Base-by-base conservation (phyloP, 1,140 invertebrate genomes). In the Ceratitis capitata region DNA sequence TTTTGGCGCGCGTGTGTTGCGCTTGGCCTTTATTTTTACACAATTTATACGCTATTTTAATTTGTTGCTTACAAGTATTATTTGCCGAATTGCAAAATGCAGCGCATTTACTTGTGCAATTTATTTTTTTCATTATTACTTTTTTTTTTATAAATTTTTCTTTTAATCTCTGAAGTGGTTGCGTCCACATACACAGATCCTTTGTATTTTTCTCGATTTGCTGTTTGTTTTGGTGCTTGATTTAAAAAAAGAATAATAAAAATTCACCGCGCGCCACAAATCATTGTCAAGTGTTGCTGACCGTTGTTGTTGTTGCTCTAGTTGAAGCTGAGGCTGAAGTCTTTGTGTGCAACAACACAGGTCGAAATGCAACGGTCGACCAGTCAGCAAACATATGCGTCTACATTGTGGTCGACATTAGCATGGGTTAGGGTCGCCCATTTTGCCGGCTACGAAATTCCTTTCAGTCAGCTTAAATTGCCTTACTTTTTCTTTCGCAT, bases 21-120 rank as follows among this genome's bases (percentile, higher is more conserved):
- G 61, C 61, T 69, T 69, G 61, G 61, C 61, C 61, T 69, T 69
- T 69, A 69, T 69, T 69, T 69, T n/a, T n/a, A n/a, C 61, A 29
- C 61, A 39, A 69, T 69, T 69, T 69, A 69, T 69, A 19, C 61
- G 61, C 29, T 69, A 69, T 69, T 69, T 69, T 69, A 69, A 69
- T 69, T 69, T 69, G 61, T 16, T 35, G 32, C 61, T 69, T 16
- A 39, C 61, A 69, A 69, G 61, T 35, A 69, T 69, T 69, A 69
- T 69, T 69, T 35, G 29, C 29, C 39, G 61, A 69, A 69, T 69
- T 69, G 61, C 61, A 69, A 69, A 69, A 69, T 69, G n/a, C 32
- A 14, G 12, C 61, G 29, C 61, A 69, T 69, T 69, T 39, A 69
- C 61, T 69, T 69, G 61, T 6, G 29, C 61, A 16, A 61, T 19